These are phyloP conservation scores for Pentalonia nigronervosa DNA, from an alignment of 1,140 invertebrate species.

Conservation along the genomic window DNA sequence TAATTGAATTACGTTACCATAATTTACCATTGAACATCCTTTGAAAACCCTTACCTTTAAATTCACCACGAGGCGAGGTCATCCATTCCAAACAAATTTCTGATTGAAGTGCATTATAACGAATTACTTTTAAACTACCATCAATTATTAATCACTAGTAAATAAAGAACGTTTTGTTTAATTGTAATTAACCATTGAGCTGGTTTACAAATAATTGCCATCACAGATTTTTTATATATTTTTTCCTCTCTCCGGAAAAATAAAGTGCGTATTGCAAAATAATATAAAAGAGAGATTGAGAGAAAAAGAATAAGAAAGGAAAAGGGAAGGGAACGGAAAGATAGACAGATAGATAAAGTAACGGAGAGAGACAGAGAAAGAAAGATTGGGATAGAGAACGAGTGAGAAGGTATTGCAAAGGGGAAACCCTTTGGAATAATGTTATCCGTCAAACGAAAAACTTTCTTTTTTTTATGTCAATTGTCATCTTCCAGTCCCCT, in stretches of 20 bases:
- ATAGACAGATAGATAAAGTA: no score
- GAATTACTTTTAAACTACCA: background rate
- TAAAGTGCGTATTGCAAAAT: background rate
- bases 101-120: background rate
- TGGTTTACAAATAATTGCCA: background rate
- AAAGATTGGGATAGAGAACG: background rate
- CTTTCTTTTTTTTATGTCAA: conserved; percentile 28
- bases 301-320: background rate
- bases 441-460: conserved; percentile 17
- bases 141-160: background rate
- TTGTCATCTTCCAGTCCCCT: conserved; percentile 31
- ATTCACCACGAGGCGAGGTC: background rate
- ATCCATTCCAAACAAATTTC: background rate
- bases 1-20: conserved; percentile 12
- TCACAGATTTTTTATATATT: background rate
- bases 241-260: background rate
- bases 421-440: background rate
- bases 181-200: conserved; percentile 23
- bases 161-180: conserved; percentile 32
- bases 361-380: no score
- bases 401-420: background rate
- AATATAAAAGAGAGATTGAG: background rate
- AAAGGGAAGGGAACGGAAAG: background rate
- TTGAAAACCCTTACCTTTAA: background rate
- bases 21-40: background rate